These are phyloP conservation scores for Peromyscus eremicus DNA, from an alignment of 2,797 vertebrate genomes.

Conservation along the genomic window DNA sequence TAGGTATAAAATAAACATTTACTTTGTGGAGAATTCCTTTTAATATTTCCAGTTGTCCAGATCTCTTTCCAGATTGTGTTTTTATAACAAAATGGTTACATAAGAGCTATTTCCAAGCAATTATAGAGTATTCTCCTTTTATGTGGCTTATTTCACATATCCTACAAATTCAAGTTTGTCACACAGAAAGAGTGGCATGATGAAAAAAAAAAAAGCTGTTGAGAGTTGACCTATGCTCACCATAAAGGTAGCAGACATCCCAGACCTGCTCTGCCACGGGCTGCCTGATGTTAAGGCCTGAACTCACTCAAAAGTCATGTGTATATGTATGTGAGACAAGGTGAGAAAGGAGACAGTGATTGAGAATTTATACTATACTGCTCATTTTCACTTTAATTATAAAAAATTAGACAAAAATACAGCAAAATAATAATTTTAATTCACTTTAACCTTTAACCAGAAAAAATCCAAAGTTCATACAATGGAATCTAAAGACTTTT, in stretches of 20 bases:
- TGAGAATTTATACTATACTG: slow-evolving; percentile 28
- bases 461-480: slow-evolving; percentile 18
- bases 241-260: not conserved
- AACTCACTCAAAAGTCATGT: not conserved
- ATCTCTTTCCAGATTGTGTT: not conserved
- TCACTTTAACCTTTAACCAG: not conserved
- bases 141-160: slow-evolving; percentile 25
- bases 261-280: not conserved
- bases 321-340: not conserved
- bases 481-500: not conserved
- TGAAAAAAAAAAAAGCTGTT: not conserved
- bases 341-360: not conserved
- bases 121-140: not conserved
- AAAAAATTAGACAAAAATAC: slow-evolving; percentile 19
- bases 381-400: slow-evolving; percentile 34
- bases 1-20: slow-evolving; percentile 27
- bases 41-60: slow-evolving; percentile 8
- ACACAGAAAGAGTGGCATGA: not conserved
- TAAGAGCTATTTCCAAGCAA: slow-evolving; percentile 40
- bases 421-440: slow-evolving; percentile 11
- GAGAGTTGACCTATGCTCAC: not conserved
- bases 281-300: not conserved
- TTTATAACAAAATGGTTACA: not conserved
- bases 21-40: slow-evolving; percentile 26
- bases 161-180: not conserved